Base-by-base conservation (phyloP, 37 sponge, comb jelly and placozoan species). In the Cliona cf. orientalis region DNA sequence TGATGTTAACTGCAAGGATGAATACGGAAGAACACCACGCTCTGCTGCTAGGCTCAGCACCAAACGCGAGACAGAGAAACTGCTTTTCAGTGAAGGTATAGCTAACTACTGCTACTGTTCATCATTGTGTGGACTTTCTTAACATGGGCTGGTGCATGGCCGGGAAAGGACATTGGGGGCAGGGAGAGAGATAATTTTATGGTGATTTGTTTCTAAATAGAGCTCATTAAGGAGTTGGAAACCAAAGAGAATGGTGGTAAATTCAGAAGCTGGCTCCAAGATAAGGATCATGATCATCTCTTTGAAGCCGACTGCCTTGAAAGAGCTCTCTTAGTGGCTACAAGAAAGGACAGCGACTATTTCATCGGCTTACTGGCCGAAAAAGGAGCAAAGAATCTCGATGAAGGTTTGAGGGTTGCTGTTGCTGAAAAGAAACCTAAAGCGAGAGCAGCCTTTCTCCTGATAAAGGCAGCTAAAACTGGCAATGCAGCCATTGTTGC, bases 191-290 rank as follows among this genome's bases (percentile, higher is more conserved):
- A n/a, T n/a, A n/a, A n/a, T 14, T 49, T 49, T 49, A 49, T 14
- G 14, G 14, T 49, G 53, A 19, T 19, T 14, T 49, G 53, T 49
- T 49, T 49, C 14, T 14, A 49, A 9, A 49, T 9, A 90, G 90
- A 83, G 17, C 69, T 90, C 40, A 84, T 90, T 42, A 84, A 80
- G 66, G 90, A 84, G 43, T 85, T 84, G 1, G 45, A 73, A 37
- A 90, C 70, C 17, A 46, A 90, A n/a, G n/a, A n/a, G n/a, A n/a
- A n/a, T n/a, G n/a, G n/a, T 79, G 84, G 85, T n/a, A 39, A 66
- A 45, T 66, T 42, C 31, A 45, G 84, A n/a, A 72, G 58, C 45
- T 75, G 80, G 2, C 85, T 90, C 0, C 68, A 84, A 0, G 66
- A 56, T 11, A 36, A 33, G n/a, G n/a, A 46, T 3, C 28, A 25